Conservation (phyloP, 2,888 invertebrate species). For the Himalopsyche tibetana region DNA sequence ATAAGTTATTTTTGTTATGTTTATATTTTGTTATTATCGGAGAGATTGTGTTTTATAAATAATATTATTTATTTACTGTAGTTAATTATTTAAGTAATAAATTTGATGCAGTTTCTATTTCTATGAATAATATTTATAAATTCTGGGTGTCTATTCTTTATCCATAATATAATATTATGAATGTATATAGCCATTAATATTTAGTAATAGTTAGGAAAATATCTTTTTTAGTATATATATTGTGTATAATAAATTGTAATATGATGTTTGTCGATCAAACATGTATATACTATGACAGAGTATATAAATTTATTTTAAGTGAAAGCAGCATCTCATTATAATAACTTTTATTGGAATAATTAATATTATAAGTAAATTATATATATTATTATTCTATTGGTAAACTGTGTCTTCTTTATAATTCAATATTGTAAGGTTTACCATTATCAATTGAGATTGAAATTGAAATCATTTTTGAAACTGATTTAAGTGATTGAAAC, state of each 20-base stretch:
- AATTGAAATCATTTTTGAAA: constrained; percentile 64
- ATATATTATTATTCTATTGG: constrained; percentile 56
- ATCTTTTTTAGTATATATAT: constrained; percentile 40
- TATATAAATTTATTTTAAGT: constrained; percentile 18
- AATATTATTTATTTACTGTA: constrained; percentile 7
- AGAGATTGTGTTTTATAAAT: background rate
- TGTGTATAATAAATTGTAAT: background rate
- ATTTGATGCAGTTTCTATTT: constrained; percentile 8
- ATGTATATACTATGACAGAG: constrained; percentile 32
- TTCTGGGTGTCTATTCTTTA: constrained; percentile 45
- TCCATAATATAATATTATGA: constrained; percentile 42
- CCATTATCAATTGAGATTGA: constrained; percentile 61
- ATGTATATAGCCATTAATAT: constrained; percentile 52
- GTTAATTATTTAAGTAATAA: background rate
- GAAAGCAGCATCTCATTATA: constrained; percentile 52
- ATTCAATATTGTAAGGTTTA: constrained; percentile 64
- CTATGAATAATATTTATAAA: constrained; percentile 32
- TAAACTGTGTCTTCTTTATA: constrained; percentile 63
- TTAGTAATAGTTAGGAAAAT: constrained; percentile 44
- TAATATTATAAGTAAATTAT: constrained; percentile 49
- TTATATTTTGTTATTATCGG: constrained; percentile 24
- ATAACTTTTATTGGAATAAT: constrained; percentile 47
- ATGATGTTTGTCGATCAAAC: constrained; percentile 29
- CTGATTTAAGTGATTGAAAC: constrained; percentile 70
- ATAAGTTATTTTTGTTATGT: constrained; percentile 22